Evolutionary conservation across 1,140 invertebrate species (phyloP).

Genomic region (Holotrichia oblita): DNA sequence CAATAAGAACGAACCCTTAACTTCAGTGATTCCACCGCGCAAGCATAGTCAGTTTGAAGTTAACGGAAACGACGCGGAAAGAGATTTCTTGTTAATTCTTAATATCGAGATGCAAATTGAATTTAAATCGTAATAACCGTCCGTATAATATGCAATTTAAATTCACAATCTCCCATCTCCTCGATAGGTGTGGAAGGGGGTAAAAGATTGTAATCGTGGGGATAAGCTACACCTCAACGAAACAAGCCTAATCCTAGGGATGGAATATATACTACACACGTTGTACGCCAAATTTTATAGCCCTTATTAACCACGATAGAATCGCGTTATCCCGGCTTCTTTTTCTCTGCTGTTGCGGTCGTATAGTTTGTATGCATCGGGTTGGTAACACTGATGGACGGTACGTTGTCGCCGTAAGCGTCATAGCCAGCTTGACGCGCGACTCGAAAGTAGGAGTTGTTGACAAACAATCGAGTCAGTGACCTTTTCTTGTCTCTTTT

Average conservation of each 20-base stretch:
- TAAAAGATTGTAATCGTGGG: no score
- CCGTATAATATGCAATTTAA: conserved; percentile 33
- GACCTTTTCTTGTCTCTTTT: no score
- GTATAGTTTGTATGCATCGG: no score
- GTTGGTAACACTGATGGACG: no score
- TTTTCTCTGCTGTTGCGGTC: no score
- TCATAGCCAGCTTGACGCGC: no score
- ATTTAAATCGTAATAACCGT: conserved; percentile 16
- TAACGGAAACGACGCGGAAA: conserved; percentile 1
- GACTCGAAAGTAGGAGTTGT: no score
- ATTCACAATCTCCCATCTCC: conserved; percentile 16
- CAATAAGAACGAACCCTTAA: neutral
- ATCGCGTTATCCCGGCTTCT: neutral
- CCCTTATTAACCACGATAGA: neutral
- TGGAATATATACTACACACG: neutral
- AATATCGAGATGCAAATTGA: conserved; percentile 35
- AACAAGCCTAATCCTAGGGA: neutral
- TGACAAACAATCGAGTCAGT: no score
- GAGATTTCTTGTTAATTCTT: conserved; percentile 33
- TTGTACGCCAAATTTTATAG: neutral
- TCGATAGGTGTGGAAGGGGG: neutral
- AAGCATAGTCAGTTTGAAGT: neutral
- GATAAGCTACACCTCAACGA: no score
- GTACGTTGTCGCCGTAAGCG: no score
- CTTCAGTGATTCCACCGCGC: neutral